Evolutionary conservation across 2,797 vertebrate species (phyloP), one percentile per base, ranked within the genome.

Genomic region (Pangasius macronema): DNA sequence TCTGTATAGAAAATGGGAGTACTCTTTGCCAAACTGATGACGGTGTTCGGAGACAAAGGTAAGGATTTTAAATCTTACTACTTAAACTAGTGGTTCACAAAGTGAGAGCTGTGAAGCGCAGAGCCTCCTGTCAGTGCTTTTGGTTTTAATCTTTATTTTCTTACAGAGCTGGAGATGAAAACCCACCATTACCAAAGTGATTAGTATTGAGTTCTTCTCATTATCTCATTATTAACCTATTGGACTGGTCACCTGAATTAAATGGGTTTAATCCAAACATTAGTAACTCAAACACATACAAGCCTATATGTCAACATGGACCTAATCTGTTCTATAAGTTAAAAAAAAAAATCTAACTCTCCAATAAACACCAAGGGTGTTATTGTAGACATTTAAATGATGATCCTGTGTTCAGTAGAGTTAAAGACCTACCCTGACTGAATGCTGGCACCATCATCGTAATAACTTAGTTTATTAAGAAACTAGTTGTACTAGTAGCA

Each of bases 31-130:
- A 96, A 95, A 92, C 93, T 96, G 92, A 93, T 96, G 95, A 92
- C 95, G 63, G 93, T 96, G 85, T 96, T 96, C 86, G 95, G 96
- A 0, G 93, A 96, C 89, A 93, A 73, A 94, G 96, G 96, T 96
- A 91, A 93, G 91, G 83, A 3, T 20, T 59, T 55, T 1, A 27
- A 39, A 42, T n/a, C 24, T 49, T 22, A 73, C 30, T 8, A 67
- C 14, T 11, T 70, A 20, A 70, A 3, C 33, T 39, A 8, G 39
- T 73, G 49, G 16, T 20, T 57, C 18, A 59, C 53, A 36, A 30
- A 8, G 20, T 39, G 30, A 16, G 20, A 6, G 18, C 67, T 68
- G 63, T 30, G 16, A 36, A 68, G 2, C 16, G 2, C 16, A 36
- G 39, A 46, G 72, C 22, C 24, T n/a, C n/a, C n/a, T n/a, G 10